phyloP scores from a whole-genome alignment of 2,888 invertebrate species.

The Lucinisca nassula region DNA sequence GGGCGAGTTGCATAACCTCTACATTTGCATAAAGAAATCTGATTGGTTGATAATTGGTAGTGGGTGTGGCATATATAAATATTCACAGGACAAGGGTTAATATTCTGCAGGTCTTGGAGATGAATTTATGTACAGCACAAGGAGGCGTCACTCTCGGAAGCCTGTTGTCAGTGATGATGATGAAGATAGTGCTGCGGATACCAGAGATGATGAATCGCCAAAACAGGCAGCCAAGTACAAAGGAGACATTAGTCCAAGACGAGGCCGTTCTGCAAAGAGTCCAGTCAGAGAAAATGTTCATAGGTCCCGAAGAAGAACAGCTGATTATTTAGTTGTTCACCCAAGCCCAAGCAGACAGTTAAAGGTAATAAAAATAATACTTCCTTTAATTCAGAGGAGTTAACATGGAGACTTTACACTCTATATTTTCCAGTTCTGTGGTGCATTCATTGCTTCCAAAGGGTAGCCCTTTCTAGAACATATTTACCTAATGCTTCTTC shows the following conservation, averaged over 20 bases:
- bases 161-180: neutral
- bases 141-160: neutral
- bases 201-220: neutral
- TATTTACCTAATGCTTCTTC: too few species aligned
- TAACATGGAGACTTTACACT: too few species aligned
- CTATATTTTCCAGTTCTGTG: too few species aligned
- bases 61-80: too few species aligned
- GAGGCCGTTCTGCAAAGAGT: neutral
- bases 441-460: too few species aligned
- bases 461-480: too few species aligned
- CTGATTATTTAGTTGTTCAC: constrained; percentile 41
- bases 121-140: neutral
- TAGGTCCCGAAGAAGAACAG: constrained; percentile 11
- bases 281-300: neutral
- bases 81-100: too few species aligned
- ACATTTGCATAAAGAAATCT: too few species aligned
- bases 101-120: neutral
- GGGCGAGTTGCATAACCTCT: too few species aligned
- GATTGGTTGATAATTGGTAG: too few species aligned
- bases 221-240: neutral
- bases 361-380: too few species aligned
- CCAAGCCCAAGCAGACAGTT: constrained; percentile 39
- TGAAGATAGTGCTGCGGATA: neutral
- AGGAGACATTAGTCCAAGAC: neutral
- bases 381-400: too few species aligned